A percentile compares a stretch with the other conserved stretches of the same genome.
These are phyloP conservation scores for Bombus fervidus DNA, from an alignment of 1,140 invertebrate genomes.

Conservation along the genomic window DNA sequence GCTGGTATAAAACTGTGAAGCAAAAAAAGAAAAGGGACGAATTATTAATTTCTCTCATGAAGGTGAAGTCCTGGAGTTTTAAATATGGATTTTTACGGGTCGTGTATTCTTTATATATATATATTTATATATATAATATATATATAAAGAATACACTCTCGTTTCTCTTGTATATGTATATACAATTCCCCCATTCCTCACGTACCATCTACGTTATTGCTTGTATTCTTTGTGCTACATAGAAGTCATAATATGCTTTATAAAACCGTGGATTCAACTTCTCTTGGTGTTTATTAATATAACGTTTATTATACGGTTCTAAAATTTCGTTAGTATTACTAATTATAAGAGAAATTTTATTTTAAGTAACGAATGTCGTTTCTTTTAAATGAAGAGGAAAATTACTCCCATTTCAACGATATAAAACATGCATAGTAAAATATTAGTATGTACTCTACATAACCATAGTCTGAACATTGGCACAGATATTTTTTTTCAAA, in stretches of 20 bases:
- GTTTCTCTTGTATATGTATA: background rate
- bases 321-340: background rate
- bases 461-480: too few relatives aligned
- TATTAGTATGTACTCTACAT: background rate
- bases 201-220: background rate
- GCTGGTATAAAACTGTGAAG: too few relatives aligned
- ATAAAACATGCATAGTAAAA: background rate
- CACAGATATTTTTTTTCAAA: background rate
- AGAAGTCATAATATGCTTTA: background rate
- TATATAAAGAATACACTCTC: background rate
- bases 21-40: constrained; percentile 10
- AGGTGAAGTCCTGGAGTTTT: constrained; percentile 20
- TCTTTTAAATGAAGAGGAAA: background rate
- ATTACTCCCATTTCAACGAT: background rate
- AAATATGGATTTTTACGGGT: constrained; percentile 45
- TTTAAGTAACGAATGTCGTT: background rate
- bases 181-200: background rate
- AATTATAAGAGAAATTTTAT: background rate
- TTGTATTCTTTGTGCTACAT: background rate
- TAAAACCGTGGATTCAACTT: background rate
- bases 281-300: background rate
- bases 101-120: constrained; percentile 25
- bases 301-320: background rate
- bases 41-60: constrained; percentile 45
- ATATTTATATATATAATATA: background rate